Percentiles rank a stretch among this genome's conserved stretches.
Evolutionary conservation across 2,113 vertebrate species (phyloP).

Genomic region (Sminthopsis crassicaudata): DNA sequence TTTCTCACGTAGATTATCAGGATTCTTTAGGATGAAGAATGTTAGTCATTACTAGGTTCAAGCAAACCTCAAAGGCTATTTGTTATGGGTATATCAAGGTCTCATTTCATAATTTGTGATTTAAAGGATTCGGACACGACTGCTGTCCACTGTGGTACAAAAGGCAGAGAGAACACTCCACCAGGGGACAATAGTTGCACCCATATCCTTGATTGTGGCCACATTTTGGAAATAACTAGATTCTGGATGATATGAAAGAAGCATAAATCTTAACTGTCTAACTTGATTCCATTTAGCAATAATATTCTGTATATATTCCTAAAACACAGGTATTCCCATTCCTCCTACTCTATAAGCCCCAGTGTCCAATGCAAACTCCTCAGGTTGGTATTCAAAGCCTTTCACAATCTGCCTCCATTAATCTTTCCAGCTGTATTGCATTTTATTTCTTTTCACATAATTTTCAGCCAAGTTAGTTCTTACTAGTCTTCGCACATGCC

Average conservation of each 20-base stretch:
- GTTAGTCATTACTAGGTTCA: conserved; percentile 30
- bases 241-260: background rate
- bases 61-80: conserved; percentile 42
- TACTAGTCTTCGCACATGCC: background rate
- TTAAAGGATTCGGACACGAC: background rate
- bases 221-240: background rate
- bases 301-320: background rate
- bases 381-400: background rate
- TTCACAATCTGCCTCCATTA: background rate
- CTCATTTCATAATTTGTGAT: background rate
- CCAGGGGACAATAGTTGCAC: background rate
- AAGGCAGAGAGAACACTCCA: background rate
- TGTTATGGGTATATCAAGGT: conserved; percentile 39
- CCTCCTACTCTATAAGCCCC: background rate
- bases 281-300: no score
- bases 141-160: background rate
- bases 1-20: background rate
- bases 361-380: background rate
- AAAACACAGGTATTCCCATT: background rate
- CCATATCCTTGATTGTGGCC: background rate
- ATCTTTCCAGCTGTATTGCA: background rate
- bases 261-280: background rate
- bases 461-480: background rate
- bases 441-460: background rate
- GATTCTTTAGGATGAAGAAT: background rate